Evolutionary conservation across 2,888 invertebrate species (phyloP), one percentile per base, ranked within the genome.

Genomic region (Drosophila emarginata): DNA sequence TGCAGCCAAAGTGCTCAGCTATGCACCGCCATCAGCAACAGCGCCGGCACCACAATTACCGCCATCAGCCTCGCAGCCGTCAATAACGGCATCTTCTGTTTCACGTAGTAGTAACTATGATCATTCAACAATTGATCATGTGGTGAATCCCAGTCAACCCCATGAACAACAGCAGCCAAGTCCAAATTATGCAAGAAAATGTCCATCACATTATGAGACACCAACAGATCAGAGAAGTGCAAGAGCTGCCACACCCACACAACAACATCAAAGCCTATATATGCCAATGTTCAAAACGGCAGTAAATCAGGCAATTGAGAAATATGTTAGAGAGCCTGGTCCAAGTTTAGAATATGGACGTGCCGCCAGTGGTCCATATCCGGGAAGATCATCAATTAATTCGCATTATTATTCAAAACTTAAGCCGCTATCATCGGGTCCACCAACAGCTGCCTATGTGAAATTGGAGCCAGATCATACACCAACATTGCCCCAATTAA

Each of bases 131-230:
- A 37, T 69, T 28, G 89, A 88, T 40, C 88, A 89, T 58, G 83
- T 88, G 59, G 79, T 90, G 3, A 90, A 89, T 79, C 89, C 90
- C 12, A 89, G 84, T 61, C 89, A 90, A 77, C 68, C 77, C 6
- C 57, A 86, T 14, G 90, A 89, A 26, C 89, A 72, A 65, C 71
- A 90, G 66, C 90, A 89, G 40, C 87, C 84, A 3, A 90, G 90
- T 74, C 90, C 90, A 2, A 90, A 89, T 23, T 90, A 90, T 74
- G 90, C 79, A 0, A 77, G 90, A 4, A 89, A 89, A 67, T 90
- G 89, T 74, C 90, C 90, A 2, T 89, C 88, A 39, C 85, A 89
- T 50, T 89, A 88, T 66, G 79, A 89, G 26, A 81, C 82, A 11
- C 80, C 79, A 57, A 76, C 71, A 5, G 85, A 84, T 21, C 79